Conservation (phyloP, 2,113 vertebrate species). For the Pterocles orientalis region DNA sequence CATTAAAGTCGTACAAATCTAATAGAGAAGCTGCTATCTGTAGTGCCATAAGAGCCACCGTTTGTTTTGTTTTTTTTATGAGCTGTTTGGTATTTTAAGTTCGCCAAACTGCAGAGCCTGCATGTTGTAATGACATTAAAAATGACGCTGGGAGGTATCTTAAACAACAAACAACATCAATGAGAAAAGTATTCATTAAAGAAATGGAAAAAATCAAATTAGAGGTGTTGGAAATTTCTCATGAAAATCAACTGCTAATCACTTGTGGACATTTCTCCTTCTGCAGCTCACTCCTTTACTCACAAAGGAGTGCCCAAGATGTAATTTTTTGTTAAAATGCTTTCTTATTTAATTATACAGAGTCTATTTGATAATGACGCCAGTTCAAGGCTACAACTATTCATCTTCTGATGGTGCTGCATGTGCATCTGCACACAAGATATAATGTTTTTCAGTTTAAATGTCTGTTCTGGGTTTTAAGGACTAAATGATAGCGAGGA, state of each 20-base stretch:
- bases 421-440: conserved; percentile 76
- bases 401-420: conserved; percentile 70
- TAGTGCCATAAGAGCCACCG: conserved; percentile 54
- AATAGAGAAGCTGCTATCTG: conserved; percentile 72
- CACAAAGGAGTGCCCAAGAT: conserved; percentile 72
- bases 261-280: conserved; percentile 63
- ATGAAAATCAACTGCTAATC: conserved; percentile 73
- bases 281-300: conserved; percentile 59
- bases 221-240: conserved; percentile 74
- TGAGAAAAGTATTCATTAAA: conserved; percentile 73
- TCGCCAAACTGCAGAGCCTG: conserved; percentile 56
- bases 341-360: conserved; percentile 79
- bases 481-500: conserved; percentile 80
- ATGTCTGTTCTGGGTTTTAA: conserved; percentile 80
- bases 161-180: conserved; percentile 71
- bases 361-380: conserved; percentile 67
- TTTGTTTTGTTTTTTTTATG: not conserved
- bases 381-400: conserved; percentile 70
- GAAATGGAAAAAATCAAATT: conserved; percentile 70
- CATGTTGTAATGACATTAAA: conserved; percentile 67
- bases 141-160: conserved; percentile 70
- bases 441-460: conserved; percentile 73
- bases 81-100: conserved; percentile 66
- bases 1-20: conserved; percentile 59
- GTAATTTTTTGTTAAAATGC: conserved; percentile 66